phyloP scores from a whole-genome alignment of 2,113 vertebrate species.

The Amblyopsis rosae region DNA sequence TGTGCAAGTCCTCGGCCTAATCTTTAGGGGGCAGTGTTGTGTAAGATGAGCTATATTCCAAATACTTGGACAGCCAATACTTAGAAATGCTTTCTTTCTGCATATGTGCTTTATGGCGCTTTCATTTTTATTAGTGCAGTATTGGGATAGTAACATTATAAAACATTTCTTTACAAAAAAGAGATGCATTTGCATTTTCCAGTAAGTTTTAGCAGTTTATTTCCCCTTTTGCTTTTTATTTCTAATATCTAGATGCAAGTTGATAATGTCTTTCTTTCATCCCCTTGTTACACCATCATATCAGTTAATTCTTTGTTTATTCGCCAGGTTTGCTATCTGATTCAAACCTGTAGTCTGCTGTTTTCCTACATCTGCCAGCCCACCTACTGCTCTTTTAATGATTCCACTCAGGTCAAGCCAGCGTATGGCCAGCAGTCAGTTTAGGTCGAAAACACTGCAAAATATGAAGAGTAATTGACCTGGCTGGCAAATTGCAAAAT shows the following conservation, averaged over 20 bases:
- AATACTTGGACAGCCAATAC: constrained; percentile 40
- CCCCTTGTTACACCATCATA: constrained; percentile 26
- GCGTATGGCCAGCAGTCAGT: constrained; percentile 58
- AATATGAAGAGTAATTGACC: constrained; percentile 76
- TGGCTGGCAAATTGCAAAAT: constrained; percentile 71
- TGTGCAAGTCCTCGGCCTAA: background rate
- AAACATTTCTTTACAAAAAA: constrained; percentile 4
- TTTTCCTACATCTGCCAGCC: constrained; percentile 21
- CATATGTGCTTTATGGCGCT: constrained; percentile 50
- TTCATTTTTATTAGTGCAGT: constrained; percentile 47
- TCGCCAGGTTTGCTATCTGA: constrained; percentile 11
- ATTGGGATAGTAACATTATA: constrained; percentile 56
- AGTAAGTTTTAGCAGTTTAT: constrained; percentile 11
- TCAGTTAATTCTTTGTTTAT: constrained; percentile 20
- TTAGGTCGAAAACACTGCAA: constrained; percentile 57
- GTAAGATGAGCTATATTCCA: constrained; percentile 21
- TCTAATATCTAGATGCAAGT: constrained; percentile 14
- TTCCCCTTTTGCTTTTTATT: constrained; percentile 25
- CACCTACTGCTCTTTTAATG: constrained; percentile 41
- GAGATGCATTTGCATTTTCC: constrained; percentile 53
- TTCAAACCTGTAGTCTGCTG: constrained; percentile 13
- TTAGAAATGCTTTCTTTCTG: constrained; percentile 49
- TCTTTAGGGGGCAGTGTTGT: constrained; percentile 76
- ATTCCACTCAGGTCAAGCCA: constrained; percentile 59
- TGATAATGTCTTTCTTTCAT: constrained; percentile 4